These are phyloP conservation scores for Phymorhynchus buccinoides DNA, from an alignment of 1,140 invertebrate genomes.

Conservation along the genomic window DNA sequence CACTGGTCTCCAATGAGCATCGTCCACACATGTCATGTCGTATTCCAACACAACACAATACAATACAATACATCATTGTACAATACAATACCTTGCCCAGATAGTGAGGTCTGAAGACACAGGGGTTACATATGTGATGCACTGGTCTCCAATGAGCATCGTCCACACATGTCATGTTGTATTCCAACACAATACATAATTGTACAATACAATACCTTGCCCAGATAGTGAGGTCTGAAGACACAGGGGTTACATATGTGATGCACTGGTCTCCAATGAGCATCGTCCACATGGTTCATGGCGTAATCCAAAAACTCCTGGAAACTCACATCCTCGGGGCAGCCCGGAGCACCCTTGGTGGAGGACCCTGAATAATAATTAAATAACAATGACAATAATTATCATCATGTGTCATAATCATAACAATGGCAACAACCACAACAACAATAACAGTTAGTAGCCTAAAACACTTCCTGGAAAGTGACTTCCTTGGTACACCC, in stretches of 20 bases:
- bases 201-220: too few species aligned
- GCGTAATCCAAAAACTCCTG: too few species aligned
- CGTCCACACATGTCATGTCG: background rate
- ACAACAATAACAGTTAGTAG: background rate
- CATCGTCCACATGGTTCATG: conserved; percentile 13
- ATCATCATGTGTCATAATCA: conserved; percentile 24
- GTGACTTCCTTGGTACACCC: too few species aligned
- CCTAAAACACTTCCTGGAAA: too few species aligned
- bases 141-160: too few species aligned
- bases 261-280: conserved; percentile 44
- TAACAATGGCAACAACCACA: background rate
- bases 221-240: too few species aligned
- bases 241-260: conserved; percentile 30
- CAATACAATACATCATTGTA: too few species aligned
- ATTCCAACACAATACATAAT: too few species aligned
- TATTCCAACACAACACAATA: too few species aligned
- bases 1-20: conserved; percentile 46
- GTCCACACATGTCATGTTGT: background rate
- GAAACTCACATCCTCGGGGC: too few species aligned
- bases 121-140: too few species aligned
- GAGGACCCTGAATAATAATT: background rate
- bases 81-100: conserved; percentile 46
- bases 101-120: conserved; percentile 31
- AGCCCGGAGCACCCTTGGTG: too few species aligned
- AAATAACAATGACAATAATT: background rate